Evolutionary conservation across 2,888 invertebrate genomes (phyloP), one percentile per base, ranked within the genome.

Genomic region (Campopleginae sp.): DNA sequence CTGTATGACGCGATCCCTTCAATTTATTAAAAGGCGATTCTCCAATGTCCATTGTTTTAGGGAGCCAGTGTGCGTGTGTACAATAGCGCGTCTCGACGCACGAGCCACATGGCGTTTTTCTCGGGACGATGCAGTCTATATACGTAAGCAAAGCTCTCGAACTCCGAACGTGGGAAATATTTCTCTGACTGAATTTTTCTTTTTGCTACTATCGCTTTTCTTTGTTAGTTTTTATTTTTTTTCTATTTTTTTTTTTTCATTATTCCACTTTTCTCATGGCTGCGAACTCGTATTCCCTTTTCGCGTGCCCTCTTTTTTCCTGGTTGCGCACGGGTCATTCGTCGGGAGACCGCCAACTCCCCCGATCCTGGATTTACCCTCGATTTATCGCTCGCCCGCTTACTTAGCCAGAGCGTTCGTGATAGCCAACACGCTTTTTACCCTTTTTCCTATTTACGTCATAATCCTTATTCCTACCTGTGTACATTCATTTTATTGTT

Each of bases 11-110:
- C 89, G 90, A 91, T 91, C 90, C 90, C 88, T 89, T 90, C 90
- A 89, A 91, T 91, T 92, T 91, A 90, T 92, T 91, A 90, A 91
- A 91, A 91, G 89, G 90, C 89, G 89, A 92, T 91, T 89, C 89
- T 90, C 84, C 74, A 51, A 63, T 58, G 65, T 71, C 66, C 86
- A 91, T 92, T 92, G 92, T 92, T 92, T 92, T 89, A 92, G 84
- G 84, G 85, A 83, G 87, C 80, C 74, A 33, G 23, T 63, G 48
- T 38, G 65, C 65, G 38, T 31, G 76, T 81, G 86, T 85, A 91
- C 91, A 91, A 91, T 91, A 87, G 87, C 12, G 48, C 17, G 88
- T 87, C 88, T 88, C 90, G 88, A 87, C 86, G 88, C 72, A 77
- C 89, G 87, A 88, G 90, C 91, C 91, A 91, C 91, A 91, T 91